Evolutionary conservation across 2,797 vertebrate species (phyloP).

Genomic region (Spea hammondii): DNA sequence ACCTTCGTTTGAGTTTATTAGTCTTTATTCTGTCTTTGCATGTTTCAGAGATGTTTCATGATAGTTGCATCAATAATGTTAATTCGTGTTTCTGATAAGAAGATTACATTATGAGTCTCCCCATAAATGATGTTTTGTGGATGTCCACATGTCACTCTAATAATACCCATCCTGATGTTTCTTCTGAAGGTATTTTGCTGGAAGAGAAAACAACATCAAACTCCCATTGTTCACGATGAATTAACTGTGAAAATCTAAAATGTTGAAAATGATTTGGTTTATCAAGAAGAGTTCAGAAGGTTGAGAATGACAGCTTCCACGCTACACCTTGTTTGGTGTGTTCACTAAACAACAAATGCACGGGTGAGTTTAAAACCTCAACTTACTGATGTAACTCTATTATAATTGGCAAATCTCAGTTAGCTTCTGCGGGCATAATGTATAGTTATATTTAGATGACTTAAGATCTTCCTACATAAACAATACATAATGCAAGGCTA

Average conservation of each 20-base stretch:
- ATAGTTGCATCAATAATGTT: constrained; percentile 5
- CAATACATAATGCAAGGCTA: too few species aligned
- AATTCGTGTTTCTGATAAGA: background rate
- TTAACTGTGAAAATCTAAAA: background rate
- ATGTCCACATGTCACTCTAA: background rate
- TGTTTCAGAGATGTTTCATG: constrained; percentile 9
- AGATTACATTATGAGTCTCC: background rate
- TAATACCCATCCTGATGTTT: background rate
- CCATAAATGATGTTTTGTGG: background rate
- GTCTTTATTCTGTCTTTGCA: constrained; percentile 11
- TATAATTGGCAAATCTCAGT: too few species aligned
- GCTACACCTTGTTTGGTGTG: background rate
- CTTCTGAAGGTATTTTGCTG: background rate
- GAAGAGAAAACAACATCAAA: background rate
- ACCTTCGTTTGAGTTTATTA: background rate
- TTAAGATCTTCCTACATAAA: too few species aligned
- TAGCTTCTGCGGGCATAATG: too few species aligned
- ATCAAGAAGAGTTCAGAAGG: background rate
- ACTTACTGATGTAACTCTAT: too few species aligned
- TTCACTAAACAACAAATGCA: too few species aligned
- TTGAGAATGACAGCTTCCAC: background rate
- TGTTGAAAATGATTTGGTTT: background rate
- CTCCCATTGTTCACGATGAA: background rate
- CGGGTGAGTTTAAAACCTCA: too few species aligned
- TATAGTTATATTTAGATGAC: too few species aligned